A percentile compares a stretch with the other conserved stretches of the same genome.
Conservation (phyloP, 2,888 invertebrate genomes). For the Scaptomyza flava region DNA sequence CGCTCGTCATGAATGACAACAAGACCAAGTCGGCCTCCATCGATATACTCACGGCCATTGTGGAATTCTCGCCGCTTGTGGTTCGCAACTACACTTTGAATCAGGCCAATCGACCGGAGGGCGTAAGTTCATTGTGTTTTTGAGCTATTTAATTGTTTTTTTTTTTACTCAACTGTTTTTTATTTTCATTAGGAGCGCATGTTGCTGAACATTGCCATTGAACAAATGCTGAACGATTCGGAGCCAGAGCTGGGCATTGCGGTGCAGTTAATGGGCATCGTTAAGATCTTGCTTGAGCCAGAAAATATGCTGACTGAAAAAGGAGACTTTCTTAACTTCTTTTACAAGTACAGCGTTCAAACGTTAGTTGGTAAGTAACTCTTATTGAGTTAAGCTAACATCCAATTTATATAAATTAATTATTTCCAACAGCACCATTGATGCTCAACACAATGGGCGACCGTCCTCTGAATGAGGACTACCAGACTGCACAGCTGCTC, state of each 20-base stretch:
- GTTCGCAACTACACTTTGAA: conserved; percentile 98
- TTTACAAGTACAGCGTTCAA: conserved; percentile 99
- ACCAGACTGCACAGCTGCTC: conserved; percentile 97
- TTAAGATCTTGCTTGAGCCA: conserved; percentile 96
- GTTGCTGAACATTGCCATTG: conserved; percentile 97
- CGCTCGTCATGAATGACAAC: conserved; percentile 95
- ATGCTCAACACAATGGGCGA: conserved; percentile 96
- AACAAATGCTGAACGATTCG: conserved; percentile 98
- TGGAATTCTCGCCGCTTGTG: conserved; percentile 98
- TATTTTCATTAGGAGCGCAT: conserved; percentile 91
- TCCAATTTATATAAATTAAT: neutral
- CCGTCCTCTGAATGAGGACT: conserved; percentile 96
- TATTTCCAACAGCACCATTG: conserved; percentile 89
- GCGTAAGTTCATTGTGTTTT: conserved; percentile 86
- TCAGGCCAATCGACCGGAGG: conserved; percentile 93
- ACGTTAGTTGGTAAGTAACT: conserved; percentile 92
- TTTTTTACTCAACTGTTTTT: neutral
- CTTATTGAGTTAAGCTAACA: neutral
- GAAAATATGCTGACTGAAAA: conserved; percentile 99
- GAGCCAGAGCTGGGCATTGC: conserved; percentile 99
- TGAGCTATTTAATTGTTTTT: neutral
- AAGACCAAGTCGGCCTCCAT: conserved; percentile 98
- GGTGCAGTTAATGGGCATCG: conserved; percentile 97
- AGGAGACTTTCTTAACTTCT: conserved; percentile 98
- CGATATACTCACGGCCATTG: conserved; percentile 98